phyloP scores from a whole-genome alignment of 2,113 vertebrate species.

The Nesoenas mayeri region DNA sequence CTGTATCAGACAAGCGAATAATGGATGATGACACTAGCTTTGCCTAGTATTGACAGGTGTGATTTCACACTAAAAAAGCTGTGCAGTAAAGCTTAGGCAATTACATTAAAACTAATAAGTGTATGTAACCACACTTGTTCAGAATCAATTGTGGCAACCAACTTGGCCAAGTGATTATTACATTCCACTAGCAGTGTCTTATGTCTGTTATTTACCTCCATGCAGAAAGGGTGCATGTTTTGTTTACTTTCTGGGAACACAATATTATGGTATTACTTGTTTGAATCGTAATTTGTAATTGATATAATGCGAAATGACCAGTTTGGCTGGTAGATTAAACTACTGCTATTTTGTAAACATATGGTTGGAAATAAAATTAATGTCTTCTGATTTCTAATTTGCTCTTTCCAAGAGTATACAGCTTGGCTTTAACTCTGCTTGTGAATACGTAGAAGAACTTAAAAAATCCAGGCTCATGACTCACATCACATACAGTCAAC shows the following conservation, averaged over 20 bases:
- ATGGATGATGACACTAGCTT: not conserved
- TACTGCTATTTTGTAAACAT: conserved; percentile 10
- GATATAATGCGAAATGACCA: not conserved
- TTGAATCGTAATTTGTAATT: not conserved
- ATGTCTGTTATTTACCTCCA: not conserved
- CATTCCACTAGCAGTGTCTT: not conserved
- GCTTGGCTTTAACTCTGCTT: not conserved
- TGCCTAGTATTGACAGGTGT: not conserved
- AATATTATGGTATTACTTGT: not conserved
- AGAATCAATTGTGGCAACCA: not conserved
- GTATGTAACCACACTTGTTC: not conserved
- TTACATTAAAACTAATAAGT: not conserved
- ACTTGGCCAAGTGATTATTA: not conserved
- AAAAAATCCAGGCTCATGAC: not conserved
- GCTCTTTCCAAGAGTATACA: not conserved
- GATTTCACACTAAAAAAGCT: not conserved
- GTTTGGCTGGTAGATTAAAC: conserved; percentile 15
- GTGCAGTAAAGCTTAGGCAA: not conserved
- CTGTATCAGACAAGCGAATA: not conserved
- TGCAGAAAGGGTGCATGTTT: not conserved
- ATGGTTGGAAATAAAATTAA: not conserved
- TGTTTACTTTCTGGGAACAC: not conserved
- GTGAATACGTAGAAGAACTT: not conserved
- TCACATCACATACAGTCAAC: not conserved
- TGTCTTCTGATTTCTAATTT: conserved; percentile 3